phyloP scores from a whole-genome alignment of 2,888 invertebrate genomes.

The Aphodius sticticus region DNA sequence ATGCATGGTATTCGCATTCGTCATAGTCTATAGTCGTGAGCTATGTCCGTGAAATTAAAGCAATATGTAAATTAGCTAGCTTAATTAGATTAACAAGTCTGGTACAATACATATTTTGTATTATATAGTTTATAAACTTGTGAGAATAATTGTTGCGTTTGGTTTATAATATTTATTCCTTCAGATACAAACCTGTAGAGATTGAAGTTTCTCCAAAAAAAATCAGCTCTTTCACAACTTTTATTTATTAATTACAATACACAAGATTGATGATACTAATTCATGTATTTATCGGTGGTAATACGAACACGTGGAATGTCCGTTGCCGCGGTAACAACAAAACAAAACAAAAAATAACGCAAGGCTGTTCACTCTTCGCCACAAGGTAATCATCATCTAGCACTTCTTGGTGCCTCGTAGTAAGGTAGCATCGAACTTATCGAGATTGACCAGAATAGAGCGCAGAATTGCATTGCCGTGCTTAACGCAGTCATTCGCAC shows the following conservation, averaged over 20 bases:
- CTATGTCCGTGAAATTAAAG: neutral
- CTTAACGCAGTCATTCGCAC: neutral
- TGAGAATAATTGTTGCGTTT: no score
- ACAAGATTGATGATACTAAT: neutral
- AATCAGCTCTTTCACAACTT: no score
- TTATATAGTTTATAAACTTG: neutral
- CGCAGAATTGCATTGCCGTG: neutral
- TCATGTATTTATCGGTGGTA: neutral
- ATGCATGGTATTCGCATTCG: neutral
- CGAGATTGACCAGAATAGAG: neutral
- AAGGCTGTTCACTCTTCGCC: neutral
- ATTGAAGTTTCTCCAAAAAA: no score
- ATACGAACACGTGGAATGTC: neutral
- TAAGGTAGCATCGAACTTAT: neutral
- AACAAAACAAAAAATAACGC: neutral
- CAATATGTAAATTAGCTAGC: neutral
- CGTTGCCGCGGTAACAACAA: neutral
- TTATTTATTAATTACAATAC: no score
- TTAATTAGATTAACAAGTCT: constrained; percentile 4
- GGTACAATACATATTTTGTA: neutral
- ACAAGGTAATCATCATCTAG: neutral
- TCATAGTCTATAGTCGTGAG: neutral
- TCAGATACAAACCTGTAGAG: no score
- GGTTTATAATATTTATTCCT: no score
- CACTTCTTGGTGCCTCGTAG: neutral